phyloP scores from a whole-genome alignment of 2,797 vertebrate genomes.

The Alosa sapidissima region DNA sequence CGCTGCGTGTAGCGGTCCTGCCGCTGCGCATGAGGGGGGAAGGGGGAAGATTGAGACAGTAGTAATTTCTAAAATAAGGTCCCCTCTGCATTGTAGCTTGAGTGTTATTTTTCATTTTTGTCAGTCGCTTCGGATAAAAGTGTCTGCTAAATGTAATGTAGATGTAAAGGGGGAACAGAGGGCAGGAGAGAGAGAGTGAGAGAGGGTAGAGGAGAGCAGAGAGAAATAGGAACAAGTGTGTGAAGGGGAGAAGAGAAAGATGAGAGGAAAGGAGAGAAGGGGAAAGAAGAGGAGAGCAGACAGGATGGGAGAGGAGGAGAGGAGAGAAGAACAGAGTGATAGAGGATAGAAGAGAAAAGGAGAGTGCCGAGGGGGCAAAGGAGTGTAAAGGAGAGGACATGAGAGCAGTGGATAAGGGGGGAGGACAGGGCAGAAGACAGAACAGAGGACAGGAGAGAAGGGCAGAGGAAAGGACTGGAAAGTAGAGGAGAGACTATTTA shows the following conservation, averaged over 20 bases:
- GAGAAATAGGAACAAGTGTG: neutral
- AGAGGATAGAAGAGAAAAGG: neutral
- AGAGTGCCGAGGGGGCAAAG: neutral
- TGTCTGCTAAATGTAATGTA: too few relatives aligned
- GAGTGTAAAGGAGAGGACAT: neutral
- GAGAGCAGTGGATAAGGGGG: neutral
- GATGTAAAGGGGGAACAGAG: neutral
- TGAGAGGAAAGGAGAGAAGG: neutral
- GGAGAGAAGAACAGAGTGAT: conserved; percentile 17
- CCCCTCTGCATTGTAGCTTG: too few relatives aligned
- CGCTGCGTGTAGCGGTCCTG: conserved; percentile 93
- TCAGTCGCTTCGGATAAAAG: too few relatives aligned
- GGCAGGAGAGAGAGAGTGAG: neutral
- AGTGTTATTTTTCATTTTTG: too few relatives aligned
- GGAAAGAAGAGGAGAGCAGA: conserved; percentile 3
- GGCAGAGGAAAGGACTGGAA: neutral
- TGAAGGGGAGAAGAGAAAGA: neutral
- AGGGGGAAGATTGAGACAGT: neutral
- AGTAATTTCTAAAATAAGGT: too few relatives aligned
- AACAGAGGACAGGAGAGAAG: neutral
- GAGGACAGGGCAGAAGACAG: neutral
- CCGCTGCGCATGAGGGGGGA: conserved; percentile 70
- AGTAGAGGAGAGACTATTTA: neutral
- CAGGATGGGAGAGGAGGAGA: neutral
- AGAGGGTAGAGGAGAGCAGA: neutral